A percentile compares a stretch with the other conserved stretches of the same genome.
Evolutionary conservation across 2,888 invertebrate genomes (phyloP).

Genomic region (Microctonus brassicae): DNA sequence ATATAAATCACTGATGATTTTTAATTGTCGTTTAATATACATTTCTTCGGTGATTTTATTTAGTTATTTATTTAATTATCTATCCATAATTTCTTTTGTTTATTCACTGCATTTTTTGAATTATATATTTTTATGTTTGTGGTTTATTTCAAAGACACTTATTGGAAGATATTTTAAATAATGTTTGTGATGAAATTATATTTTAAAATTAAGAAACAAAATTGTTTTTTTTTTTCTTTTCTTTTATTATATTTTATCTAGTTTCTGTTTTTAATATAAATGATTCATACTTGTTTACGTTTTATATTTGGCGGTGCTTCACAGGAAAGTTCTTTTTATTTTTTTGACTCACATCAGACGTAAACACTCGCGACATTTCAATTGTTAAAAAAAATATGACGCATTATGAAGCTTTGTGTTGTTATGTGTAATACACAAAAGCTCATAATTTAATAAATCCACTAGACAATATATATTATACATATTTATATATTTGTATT

Average conservation of each 20-base stretch:
- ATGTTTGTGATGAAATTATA: too few species aligned
- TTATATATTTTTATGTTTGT: too few species aligned
- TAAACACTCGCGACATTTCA: background rate
- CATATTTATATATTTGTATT: background rate
- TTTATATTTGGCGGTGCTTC: background rate
- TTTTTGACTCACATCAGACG: background rate
- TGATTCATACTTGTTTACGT: constrained; percentile 5
- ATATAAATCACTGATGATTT: background rate
- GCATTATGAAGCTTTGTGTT: background rate
- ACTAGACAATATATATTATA: background rate
- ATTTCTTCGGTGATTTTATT: background rate
- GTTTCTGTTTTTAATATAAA: background rate
- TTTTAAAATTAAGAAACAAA: too few species aligned
- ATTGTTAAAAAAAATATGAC: background rate
- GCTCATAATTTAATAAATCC: too few species aligned
- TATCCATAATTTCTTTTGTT: too few species aligned
- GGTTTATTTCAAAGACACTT: too few species aligned
- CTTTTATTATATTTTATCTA: too few species aligned
- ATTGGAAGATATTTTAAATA: too few species aligned
- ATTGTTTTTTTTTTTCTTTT: background rate
- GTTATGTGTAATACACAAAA: too few species aligned
- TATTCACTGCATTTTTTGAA: too few species aligned
- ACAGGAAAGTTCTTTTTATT: background rate
- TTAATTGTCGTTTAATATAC: too few species aligned
- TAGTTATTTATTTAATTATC: too few species aligned